Evolutionary conservation across 2,888 invertebrate species (phyloP).

Genomic region (Cheilosia soror): DNA sequence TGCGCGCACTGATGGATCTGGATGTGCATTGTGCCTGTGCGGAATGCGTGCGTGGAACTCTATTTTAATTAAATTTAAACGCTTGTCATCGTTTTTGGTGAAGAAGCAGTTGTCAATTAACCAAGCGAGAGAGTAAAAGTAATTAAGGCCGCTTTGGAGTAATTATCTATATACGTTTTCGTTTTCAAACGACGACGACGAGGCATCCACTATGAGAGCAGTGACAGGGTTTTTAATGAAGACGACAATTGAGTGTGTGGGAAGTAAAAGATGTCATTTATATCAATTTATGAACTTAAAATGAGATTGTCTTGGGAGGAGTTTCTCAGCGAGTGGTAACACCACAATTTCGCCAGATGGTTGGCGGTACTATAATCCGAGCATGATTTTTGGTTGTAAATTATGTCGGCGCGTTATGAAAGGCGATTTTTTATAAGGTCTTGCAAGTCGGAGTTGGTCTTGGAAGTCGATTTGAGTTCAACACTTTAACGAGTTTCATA

Average conservation of each 20-base stretch:
- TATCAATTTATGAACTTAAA: constrained; percentile 61
- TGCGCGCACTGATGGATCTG: too few species aligned
- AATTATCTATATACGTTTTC: constrained; percentile 35
- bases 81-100: constrained; percentile 63
- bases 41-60: constrained; percentile 54
- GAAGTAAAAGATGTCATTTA: constrained; percentile 70
- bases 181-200: background rate
- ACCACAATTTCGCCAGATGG: constrained; percentile 52
- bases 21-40: background rate
- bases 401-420: constrained; percentile 43
- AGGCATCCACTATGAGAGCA: background rate
- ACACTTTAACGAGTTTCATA: too few species aligned
- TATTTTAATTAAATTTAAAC: constrained; percentile 72
- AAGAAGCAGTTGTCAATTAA: constrained; percentile 61
- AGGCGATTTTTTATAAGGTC: constrained; percentile 7
- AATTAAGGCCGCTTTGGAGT: constrained; percentile 69
- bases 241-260: constrained; percentile 54
- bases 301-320: constrained; percentile 47
- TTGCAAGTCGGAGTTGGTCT: constrained; percentile 3
- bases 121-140: constrained; percentile 66
- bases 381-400: constrained; percentile 51
- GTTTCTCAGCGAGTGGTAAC: constrained; percentile 7
- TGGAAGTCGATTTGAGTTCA: background rate
- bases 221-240: background rate
- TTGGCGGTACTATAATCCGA: constrained; percentile 1